Base-by-base conservation (phyloP, 2,113 vertebrate genomes). In the Corvus moneduloides region DNA sequence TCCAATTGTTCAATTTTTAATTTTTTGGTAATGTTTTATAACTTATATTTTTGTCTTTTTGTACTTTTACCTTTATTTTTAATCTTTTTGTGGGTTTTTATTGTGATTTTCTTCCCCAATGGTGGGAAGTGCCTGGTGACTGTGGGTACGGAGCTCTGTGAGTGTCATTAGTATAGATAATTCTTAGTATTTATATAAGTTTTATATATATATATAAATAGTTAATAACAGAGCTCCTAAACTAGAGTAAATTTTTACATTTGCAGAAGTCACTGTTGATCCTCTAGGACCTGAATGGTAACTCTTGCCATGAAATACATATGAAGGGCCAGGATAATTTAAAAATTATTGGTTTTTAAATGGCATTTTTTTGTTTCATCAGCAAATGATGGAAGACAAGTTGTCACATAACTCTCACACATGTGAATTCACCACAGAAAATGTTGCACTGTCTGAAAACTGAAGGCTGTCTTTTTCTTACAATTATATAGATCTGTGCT, bases 131-230 rank as follows among this genome's bases (percentile, higher is more conserved):
- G 13, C 4, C 26, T 58, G 30, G 35, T 55, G 49, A 55, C 18
- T 84, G 17, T n/a, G 1, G 1, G 24, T 10, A 24, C 0, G 1
- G 12, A 56, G 23, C 7, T 37, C 52, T 43, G 1, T 0, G 2
- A 27, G 2, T 24, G 21, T 28, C 54, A 52, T 16, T 19, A 33
- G 21, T 2, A 9, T 0, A 10, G 56, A 27, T 23, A 46, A 58
- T 23, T 14, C 7, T 58, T n/a, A 41, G 21, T 49, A 49, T 35
- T 49, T n/a, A n/a, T 20, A 4, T 19, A 62, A 28, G 16, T 20
- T 39, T 9, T 41, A 8, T 30, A 18, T 7, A 28, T 16, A 30
- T 9, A 68, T 27, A 35, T 35, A 10, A 74, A 32, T 32, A 59
- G 17, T 26, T 22, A 59, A 18, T 77, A 77, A 61, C 54, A 39